A percentile compares a stretch with the other conserved stretches of the same genome.
Conservation (phyloP, 2,888 invertebrate species). For the Steinernema carpocapsae region DNA sequence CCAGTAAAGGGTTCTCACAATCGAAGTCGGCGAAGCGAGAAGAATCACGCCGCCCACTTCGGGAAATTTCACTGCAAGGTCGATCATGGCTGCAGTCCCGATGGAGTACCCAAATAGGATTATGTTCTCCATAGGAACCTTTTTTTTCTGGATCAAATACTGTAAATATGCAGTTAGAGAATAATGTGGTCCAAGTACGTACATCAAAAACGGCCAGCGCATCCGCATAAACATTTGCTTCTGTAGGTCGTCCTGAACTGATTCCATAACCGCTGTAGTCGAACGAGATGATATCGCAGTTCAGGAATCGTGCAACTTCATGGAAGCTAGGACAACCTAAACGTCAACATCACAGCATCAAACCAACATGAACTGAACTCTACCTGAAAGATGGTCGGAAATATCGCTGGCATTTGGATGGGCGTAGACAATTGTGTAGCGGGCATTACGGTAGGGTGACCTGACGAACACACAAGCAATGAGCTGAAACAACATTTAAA, state of each 20-base stretch:
- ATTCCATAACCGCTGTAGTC: constrained; percentile 63
- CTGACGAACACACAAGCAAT: constrained; percentile 49
- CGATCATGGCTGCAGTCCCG: constrained; percentile 54
- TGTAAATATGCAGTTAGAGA: constrained; percentile 34
- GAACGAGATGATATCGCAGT: constrained; percentile 56
- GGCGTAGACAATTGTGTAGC: constrained; percentile 56
- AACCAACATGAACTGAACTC: no score
- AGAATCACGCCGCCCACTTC: constrained; percentile 51
- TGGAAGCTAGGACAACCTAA: constrained; percentile 38
- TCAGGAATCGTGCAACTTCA: constrained; percentile 46
- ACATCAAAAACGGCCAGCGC: constrained; percentile 53
- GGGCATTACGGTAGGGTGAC: constrained; percentile 41
- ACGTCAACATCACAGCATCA: no score
- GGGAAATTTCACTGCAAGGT: constrained; percentile 39
- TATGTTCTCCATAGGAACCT: constrained; percentile 46
- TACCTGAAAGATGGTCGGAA: constrained; percentile 53
- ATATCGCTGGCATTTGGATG: constrained; percentile 60
- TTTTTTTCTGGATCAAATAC: constrained; percentile 43
- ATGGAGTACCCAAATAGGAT: constrained; percentile 57
- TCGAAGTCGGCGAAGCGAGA: constrained; percentile 54
- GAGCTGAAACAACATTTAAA: constrained; percentile 40
- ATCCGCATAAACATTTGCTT: constrained; percentile 52
- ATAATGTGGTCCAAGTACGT: background rate
- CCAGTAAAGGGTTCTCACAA: constrained; percentile 46
- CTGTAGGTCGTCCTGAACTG: constrained; percentile 50